Evolutionary conservation across 2,888 invertebrate genomes (phyloP).

Genomic region (Malacosoma neustria): DNA sequence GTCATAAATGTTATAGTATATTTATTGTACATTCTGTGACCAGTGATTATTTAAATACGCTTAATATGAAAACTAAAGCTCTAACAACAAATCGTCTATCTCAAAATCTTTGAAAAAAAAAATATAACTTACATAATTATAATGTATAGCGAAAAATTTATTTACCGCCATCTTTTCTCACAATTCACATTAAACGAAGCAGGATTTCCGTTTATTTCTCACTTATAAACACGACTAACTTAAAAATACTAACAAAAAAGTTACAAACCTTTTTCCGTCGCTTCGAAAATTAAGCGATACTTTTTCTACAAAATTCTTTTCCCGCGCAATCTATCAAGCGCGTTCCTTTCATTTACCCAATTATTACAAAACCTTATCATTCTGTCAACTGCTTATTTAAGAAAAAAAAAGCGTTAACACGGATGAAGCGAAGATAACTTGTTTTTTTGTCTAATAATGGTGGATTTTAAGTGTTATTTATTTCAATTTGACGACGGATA

Average conservation of each 20-base stretch:
- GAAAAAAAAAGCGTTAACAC: slow-evolving; percentile 13
- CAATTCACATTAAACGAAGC: neutral
- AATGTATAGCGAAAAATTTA: no score
- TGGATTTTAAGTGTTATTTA: neutral
- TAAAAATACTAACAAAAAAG: slow-evolving; percentile 32
- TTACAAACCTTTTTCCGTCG: slow-evolving; percentile 28
- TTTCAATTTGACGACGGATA: neutral
- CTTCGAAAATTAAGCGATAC: slow-evolving; percentile 16
- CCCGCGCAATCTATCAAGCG: slow-evolving; percentile 46
- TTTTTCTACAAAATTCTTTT: slow-evolving; percentile 38
- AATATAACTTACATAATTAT: no score
- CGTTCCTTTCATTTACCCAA: slow-evolving; percentile 64
- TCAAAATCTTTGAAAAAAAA: no score
- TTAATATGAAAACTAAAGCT: no score
- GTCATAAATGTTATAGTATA: no score
- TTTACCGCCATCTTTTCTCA: no score
- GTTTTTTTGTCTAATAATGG: slow-evolving; percentile 13
- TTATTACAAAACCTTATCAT: slow-evolving; percentile 54
- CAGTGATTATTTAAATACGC: no score
- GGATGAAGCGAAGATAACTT: neutral
- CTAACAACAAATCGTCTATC: no score
- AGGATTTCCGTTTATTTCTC: neutral
- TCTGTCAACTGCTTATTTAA: slow-evolving; percentile 32
- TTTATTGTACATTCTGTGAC: no score
- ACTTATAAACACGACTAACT: slow-evolving; percentile 10